Conservation (phyloP, 2,113 vertebrate genomes). For the Mus spicilegus region DNA sequence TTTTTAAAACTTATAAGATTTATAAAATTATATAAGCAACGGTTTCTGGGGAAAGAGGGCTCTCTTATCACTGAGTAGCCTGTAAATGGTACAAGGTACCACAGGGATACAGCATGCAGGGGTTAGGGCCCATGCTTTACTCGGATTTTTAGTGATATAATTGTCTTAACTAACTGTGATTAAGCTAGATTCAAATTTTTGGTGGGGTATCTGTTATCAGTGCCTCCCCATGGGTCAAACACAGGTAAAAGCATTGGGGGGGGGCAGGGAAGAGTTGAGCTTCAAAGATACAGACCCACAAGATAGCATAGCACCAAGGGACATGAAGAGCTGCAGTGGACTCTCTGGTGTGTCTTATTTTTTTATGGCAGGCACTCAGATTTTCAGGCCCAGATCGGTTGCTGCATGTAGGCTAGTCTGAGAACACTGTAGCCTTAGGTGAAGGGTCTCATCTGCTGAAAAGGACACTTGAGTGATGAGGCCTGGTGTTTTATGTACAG, state of each 20-base stretch:
- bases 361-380: not conserved
- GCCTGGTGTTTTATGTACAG: not conserved
- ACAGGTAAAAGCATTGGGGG: no score
- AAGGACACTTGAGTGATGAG: not conserved
- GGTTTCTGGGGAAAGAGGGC: not conserved
- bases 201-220: not conserved
- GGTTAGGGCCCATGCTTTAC: not conserved
- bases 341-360: not conserved
- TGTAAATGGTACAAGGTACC: not conserved
- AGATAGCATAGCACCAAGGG: fast-evolving
- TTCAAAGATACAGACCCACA: not conserved
- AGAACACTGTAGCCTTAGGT: not conserved
- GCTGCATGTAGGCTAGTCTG: fast-evolving
- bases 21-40: not conserved
- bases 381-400: fast-evolving
- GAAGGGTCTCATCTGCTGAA: not conserved
- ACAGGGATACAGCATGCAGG: not conserved
- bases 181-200: not conserved
- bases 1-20: not conserved
- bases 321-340: fast-evolving
- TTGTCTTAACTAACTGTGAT: not conserved
- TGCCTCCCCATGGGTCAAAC: not conserved
- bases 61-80: not conserved
- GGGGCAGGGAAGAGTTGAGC: no score
- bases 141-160: not conserved